phyloP scores from a whole-genome alignment of 2,888 invertebrate species.

The Conchocele bisecta region DNA sequence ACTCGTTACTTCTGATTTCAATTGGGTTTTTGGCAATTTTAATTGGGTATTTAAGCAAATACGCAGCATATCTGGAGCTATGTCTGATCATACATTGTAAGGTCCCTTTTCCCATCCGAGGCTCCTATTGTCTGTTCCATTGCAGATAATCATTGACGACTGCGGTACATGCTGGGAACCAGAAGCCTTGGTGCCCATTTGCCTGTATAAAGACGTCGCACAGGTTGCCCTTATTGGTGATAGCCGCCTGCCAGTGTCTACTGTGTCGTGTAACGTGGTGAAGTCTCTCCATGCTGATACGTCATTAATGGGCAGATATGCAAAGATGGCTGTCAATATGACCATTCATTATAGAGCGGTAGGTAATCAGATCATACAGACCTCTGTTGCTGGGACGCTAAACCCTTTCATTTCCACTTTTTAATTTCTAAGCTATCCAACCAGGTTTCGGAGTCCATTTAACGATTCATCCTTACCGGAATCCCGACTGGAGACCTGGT shows the following conservation, averaged over 20 bases:
- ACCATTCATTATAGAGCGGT: conserved; percentile 78
- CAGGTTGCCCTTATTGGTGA: conserved; percentile 82
- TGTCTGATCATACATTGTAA: background rate
- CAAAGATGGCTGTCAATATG: conserved; percentile 66
- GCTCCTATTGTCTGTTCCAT: background rate
- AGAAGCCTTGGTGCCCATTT: conserved; percentile 79
- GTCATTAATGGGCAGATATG: conserved; percentile 74
- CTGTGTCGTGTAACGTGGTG: conserved; percentile 61
- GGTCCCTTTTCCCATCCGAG: background rate
- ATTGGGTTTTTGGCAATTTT: too few species aligned
- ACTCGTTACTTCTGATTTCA: too few species aligned
- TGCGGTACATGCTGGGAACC: conserved; percentile 76
- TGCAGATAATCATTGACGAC: conserved; percentile 80
- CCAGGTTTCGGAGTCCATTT: too few species aligned
- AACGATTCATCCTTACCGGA: too few species aligned
- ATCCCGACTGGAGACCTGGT: too few species aligned
- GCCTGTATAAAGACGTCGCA: conserved; percentile 67
- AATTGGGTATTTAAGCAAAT: too few species aligned
- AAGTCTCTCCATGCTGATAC: conserved; percentile 66
- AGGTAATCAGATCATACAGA: conserved; percentile 24
- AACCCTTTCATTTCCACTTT: too few species aligned
- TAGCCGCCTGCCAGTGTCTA: conserved; percentile 68
- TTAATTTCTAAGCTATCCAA: too few species aligned
- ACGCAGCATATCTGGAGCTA: too few species aligned
- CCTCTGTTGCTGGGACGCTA: background rate